These are phyloP conservation scores for Cheirogaleus major DNA, from an alignment of 2,797 vertebrate genomes.

Conservation along the genomic window DNA sequence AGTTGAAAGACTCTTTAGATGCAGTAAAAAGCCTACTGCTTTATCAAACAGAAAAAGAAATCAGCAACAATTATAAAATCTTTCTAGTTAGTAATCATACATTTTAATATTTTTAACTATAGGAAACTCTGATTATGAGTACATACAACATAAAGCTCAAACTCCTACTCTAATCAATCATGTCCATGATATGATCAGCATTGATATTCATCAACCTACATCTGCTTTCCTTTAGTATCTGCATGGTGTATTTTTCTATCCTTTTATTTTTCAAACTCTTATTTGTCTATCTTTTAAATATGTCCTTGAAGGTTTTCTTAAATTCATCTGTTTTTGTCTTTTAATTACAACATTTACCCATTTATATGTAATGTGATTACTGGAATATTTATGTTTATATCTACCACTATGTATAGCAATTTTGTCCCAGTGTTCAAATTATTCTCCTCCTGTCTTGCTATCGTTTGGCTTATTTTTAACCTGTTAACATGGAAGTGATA, in stretches of 20 bases:
- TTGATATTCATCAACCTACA: background rate
- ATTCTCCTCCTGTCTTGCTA: background rate
- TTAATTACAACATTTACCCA: background rate
- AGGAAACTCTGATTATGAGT: constrained; percentile 22
- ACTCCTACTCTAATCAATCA: background rate
- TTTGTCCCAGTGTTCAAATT: background rate
- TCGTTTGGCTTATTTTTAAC: background rate
- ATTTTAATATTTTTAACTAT: background rate
- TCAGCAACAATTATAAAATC: background rate
- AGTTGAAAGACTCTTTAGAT: background rate
- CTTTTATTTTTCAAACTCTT: constrained; percentile 8
- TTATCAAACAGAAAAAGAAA: constrained; percentile 27
- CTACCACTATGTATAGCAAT: background rate
- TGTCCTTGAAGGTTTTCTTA: background rate
- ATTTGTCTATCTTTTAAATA: background rate
- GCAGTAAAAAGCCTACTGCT: background rate
- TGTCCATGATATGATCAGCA: background rate
- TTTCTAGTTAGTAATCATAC: background rate
- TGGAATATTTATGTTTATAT: background rate
- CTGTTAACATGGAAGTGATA: background rate
- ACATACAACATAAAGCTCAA: background rate
- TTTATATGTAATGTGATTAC: background rate
- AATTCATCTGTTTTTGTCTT: background rate
- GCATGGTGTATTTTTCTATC: background rate
- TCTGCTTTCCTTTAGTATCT: background rate